Percentiles rank a stretch among this genome's conserved stretches.
Conservation (phyloP, 2,888 invertebrate species). For the Oligia strigilis region DNA sequence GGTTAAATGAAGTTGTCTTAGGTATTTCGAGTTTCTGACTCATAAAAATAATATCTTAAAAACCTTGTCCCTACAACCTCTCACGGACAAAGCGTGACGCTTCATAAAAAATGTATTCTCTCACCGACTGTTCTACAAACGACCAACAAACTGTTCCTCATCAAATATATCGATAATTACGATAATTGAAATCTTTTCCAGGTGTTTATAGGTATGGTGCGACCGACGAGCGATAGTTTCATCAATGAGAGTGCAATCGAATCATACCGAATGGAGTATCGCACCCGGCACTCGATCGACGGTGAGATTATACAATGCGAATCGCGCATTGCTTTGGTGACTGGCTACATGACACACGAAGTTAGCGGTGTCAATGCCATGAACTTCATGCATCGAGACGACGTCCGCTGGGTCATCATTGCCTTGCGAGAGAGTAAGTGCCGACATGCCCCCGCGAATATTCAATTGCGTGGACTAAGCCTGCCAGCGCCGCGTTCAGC, state of each 20-base stretch:
- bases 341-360: slow-evolving; percentile 97
- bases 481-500: slow-evolving; percentile 3
- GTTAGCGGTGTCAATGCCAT: slow-evolving; percentile 96
- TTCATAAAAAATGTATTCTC: slow-evolving; percentile 10
- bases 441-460: slow-evolving; percentile 60
- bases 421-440: slow-evolving; percentile 94
- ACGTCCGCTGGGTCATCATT: slow-evolving; percentile 96
- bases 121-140: slow-evolving; percentile 37
- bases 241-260: slow-evolving; percentile 82
- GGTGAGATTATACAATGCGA: slow-evolving; percentile 97
- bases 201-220: slow-evolving; percentile 93
- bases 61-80: slow-evolving; percentile 17
- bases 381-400: slow-evolving; percentile 96
- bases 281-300: slow-evolving; percentile 96
- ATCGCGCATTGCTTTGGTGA: slow-evolving; percentile 96
- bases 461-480: slow-evolving; percentile 25
- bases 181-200: slow-evolving; percentile 65
- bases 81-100: slow-evolving; percentile 12
- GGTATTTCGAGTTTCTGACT: slow-evolving; percentile 19
- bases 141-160: slow-evolving; percentile 18
- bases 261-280: slow-evolving; percentile 94
- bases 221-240: slow-evolving; percentile 92
- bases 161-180: slow-evolving; percentile 33
- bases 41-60: slow-evolving; percentile 12
- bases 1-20: neutral